Percentiles rank a stretch among this genome's conserved stretches.
These are phyloP conservation scores for Neostethus bicornis DNA, from an alignment of 2,797 vertebrate species.

Conservation along the genomic window DNA sequence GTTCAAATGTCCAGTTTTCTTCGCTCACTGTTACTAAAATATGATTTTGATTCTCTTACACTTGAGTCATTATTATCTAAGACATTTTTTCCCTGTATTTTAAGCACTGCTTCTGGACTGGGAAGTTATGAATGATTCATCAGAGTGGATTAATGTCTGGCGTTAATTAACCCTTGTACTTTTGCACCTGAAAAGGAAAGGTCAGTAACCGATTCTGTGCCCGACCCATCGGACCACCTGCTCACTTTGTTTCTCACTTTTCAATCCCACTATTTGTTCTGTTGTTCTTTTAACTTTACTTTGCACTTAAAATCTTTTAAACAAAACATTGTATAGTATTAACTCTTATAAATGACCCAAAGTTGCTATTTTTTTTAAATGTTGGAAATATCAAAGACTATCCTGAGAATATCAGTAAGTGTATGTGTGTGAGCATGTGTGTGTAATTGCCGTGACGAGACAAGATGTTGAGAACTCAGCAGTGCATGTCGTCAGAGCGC, in stretches of 20 bases:
- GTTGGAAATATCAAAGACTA: conserved; percentile 29
- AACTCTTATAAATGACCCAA: conserved; percentile 5
- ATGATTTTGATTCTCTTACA: conserved; percentile 33
- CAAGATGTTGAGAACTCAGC: conserved; percentile 83
- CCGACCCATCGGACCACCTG: conserved; percentile 67
- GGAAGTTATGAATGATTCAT: conserved; percentile 81
- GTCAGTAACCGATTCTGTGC: conserved; percentile 60
- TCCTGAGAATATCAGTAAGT: conserved; percentile 48
- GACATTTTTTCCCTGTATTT: conserved; percentile 66
- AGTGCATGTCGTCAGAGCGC: conserved; percentile 76
- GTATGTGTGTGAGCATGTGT: conserved; percentile 54
- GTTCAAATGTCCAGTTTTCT: conserved; percentile 41
- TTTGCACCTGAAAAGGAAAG: conserved; percentile 48
- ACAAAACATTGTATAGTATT: conserved; percentile 14
- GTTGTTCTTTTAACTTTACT: conserved; percentile 7
- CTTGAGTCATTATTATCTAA: conserved; percentile 75
- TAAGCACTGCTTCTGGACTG: conserved; percentile 68
- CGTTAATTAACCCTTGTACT: conserved; percentile 80
- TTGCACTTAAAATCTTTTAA: conserved; percentile 17
- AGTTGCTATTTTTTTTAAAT: conserved; percentile 1
- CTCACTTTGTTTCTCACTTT: conserved; percentile 37
- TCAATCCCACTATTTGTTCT: conserved; percentile 15
- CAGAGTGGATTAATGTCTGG: conserved; percentile 73
- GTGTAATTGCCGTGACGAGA: conserved; percentile 87
- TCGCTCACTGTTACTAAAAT: conserved; percentile 51